Evolutionary conservation across 2,888 invertebrate genomes (phyloP), one percentile per base, ranked within the genome.

Genomic region (Amiota communis): DNA sequence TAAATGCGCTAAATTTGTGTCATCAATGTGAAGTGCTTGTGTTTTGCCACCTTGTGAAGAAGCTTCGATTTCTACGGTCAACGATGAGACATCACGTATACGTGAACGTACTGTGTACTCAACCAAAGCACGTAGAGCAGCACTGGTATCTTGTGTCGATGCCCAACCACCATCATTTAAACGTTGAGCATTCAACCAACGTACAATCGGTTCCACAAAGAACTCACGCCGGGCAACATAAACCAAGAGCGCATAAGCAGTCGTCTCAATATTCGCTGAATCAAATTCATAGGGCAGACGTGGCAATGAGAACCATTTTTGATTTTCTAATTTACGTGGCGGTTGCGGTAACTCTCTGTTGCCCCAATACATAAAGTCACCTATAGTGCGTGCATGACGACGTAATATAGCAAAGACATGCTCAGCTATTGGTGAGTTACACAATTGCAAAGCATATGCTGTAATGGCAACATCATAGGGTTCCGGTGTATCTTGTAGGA

Each of bases 241-340:
- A 0, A 97, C 95, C 81, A 98, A 91, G 68, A 98, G 90, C 0
- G 96, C 98, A 88, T 97, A 98, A 0, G 98, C 95, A 0, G 98
- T 98, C 0, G 98, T 94, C 86, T 97, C 97, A 64, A 98, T 95
- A 88, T 98, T 98, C 87, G 95, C 94, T 0, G 96, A 93, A 90
- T 98, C 98, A 88, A 94, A 96, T 80, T 93, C 93, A 88, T 97
- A 96, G 0, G 97, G 96, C 74, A 97, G 90, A 0, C 98, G 93
- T 0, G 98, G 97, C 75, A 97, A 90, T 0, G 96, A 91, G 92
- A 97, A 98, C 9, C 96, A 96, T 87, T 96, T 95, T 87, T 97
- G 97, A 90, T 97, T 97, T 90, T 97, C 97, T 84, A 94, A 92
- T 90, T 97, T 97, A 79, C 93, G 93, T 0, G 96, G 96, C 0